Conservation (phyloP, 2,113 vertebrate species). For the Neogobius melanostomus region DNA sequence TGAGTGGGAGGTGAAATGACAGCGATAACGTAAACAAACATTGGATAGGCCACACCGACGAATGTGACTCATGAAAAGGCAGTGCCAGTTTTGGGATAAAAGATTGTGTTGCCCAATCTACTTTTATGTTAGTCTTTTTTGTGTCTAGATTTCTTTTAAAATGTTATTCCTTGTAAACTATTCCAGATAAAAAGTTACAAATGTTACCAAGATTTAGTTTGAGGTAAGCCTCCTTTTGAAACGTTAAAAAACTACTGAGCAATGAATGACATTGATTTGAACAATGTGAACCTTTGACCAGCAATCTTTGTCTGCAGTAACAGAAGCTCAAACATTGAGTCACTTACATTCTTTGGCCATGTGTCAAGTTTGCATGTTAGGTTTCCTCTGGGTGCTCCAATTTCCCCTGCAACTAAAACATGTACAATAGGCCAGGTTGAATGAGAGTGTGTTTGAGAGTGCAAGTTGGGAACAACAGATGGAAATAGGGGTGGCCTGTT, state of each 20-base stretch:
- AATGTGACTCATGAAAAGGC: conserved; percentile 33
- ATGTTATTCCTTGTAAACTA: background rate
- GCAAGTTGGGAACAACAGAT: too few species aligned
- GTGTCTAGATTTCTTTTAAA: background rate
- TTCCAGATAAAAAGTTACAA: too few species aligned
- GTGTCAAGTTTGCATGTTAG: background rate
- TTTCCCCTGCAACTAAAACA: too few species aligned
- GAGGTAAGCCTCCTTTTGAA: background rate
- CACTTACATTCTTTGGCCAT: background rate
- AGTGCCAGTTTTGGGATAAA: background rate
- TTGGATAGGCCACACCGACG: conserved; percentile 20
- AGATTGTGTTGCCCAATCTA: background rate
- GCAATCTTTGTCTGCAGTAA: background rate
- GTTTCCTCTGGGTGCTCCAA: too few species aligned
- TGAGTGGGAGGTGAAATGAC: conserved; percentile 34
- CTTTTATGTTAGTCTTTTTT: too few species aligned
- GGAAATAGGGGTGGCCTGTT: too few species aligned
- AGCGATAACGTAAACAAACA: conserved; percentile 43
- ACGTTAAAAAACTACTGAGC: too few species aligned
- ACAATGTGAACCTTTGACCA: background rate
- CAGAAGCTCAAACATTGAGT: background rate
- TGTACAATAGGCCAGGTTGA: too few species aligned
- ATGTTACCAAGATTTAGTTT: background rate
- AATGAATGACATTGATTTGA: background rate
- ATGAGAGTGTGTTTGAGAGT: too few species aligned